A percentile compares a stretch with the other conserved stretches of the same genome.
Evolutionary conservation across 2,797 vertebrate species (phyloP).

Genomic region (Pangasius mekongensis): DNA sequence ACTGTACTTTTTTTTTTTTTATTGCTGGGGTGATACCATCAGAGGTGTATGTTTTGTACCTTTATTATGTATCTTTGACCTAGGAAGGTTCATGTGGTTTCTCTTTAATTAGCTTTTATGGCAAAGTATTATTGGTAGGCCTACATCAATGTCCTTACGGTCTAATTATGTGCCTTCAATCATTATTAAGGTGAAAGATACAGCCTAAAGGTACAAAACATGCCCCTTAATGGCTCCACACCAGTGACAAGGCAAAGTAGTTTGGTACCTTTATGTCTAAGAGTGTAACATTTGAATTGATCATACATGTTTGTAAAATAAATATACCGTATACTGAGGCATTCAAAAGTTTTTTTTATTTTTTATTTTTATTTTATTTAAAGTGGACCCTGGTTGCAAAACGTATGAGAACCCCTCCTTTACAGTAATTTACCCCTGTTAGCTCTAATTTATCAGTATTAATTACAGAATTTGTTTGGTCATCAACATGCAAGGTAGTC

Average conservation of each 20-base stretch:
- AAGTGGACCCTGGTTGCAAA: not conserved
- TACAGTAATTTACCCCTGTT: not conserved
- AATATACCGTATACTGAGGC: not conserved
- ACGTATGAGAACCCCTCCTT: not conserved
- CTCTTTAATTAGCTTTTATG: not conserved
- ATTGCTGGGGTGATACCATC: not conserved
- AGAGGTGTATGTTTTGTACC: not conserved
- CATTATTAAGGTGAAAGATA: not conserved
- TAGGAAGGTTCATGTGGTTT: not conserved
- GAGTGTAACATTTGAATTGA: not conserved
- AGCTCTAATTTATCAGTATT: not conserved
- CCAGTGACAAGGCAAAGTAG: not conserved
- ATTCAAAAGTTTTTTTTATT: not conserved
- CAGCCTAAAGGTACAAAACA: not conserved
- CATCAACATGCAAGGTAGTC: not conserved
- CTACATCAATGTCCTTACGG: not conserved
- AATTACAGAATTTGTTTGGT: no score
- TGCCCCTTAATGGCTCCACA: not conserved
- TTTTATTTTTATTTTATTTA: not conserved
- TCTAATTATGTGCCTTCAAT: not conserved
- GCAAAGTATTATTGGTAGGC: not conserved
- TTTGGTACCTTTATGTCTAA: not conserved
- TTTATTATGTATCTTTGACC: not conserved
- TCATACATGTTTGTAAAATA: not conserved
- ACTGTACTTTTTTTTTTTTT: not conserved